phyloP scores from a whole-genome alignment of 2,113 vertebrate genomes.

The Alexandromys fortis region DNA sequence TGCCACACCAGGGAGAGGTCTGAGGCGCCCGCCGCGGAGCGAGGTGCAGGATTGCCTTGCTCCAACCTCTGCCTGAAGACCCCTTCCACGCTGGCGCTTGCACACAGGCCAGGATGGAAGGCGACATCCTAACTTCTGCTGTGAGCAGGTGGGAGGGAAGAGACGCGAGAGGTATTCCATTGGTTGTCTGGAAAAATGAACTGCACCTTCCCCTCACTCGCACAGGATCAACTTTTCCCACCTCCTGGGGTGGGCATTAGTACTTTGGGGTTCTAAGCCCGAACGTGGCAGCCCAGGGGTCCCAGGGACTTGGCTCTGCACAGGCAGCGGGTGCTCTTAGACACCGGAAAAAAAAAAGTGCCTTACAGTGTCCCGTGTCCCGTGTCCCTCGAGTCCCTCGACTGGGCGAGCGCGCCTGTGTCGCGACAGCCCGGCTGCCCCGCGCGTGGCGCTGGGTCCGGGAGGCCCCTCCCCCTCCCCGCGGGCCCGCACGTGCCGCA shows the following conservation, averaged over 20 bases:
- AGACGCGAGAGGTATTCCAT: conserved; percentile 75
- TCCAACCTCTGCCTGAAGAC: background rate
- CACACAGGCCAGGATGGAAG: conserved; percentile 39
- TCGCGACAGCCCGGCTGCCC: background rate
- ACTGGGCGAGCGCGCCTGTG: too few relatives aligned
- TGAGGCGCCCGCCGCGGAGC: background rate
- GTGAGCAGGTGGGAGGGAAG: conserved; percentile 76
- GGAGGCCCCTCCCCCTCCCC: background rate
- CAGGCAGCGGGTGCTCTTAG: background rate
- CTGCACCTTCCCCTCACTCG: conserved; percentile 53
- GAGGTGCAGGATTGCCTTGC: background rate
- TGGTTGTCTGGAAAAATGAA: conserved; percentile 76
- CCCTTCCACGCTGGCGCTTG: background rate
- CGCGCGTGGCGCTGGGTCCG: background rate
- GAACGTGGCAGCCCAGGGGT: background rate
- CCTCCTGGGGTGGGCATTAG: conserved; percentile 54
- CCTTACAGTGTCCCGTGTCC: background rate
- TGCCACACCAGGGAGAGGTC: background rate
- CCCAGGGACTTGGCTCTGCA: background rate
- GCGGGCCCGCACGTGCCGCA: background rate
- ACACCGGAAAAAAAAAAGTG: background rate
- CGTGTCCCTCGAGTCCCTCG: background rate
- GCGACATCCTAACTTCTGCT: conserved; percentile 66
- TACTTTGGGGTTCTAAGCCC: background rate
- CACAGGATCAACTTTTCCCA: conserved; percentile 63